phyloP scores from a whole-genome alignment of 2,888 invertebrate genomes.

The Xanthorhoe designata region DNA sequence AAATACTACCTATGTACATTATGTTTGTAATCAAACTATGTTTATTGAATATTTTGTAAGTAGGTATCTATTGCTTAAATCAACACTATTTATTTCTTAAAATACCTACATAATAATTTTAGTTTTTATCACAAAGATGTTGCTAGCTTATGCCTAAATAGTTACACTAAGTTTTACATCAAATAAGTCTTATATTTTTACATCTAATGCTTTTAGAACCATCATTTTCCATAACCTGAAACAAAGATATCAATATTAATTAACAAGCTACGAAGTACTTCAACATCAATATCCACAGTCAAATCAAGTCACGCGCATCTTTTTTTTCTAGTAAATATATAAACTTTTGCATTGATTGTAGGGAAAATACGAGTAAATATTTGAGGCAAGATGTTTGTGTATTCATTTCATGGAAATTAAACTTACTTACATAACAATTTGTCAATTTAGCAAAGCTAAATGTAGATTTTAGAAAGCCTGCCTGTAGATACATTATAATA shows the following conservation, averaged over 20 bases:
- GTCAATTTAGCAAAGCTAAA: too few species aligned
- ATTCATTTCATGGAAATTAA: not conserved
- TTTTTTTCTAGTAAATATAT: conserved; percentile 5
- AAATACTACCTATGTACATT: too few species aligned
- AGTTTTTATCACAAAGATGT: conserved; percentile 38
- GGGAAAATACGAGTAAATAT: not conserved
- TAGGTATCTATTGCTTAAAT: not conserved
- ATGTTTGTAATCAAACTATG: not conserved
- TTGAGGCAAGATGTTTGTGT: not conserved
- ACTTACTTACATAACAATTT: not conserved
- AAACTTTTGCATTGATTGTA: not conserved
- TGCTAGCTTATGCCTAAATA: conserved; percentile 24
- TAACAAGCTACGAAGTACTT: not conserved
- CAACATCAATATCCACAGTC: not conserved
- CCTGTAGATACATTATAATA: too few species aligned
- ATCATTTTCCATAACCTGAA: conserved; percentile 72
- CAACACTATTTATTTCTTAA: not conserved
- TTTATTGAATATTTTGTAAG: conserved; percentile 16
- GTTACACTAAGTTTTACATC: conserved; percentile 43
- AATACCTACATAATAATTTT: conserved; percentile 14
- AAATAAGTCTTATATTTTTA: conserved; percentile 55
- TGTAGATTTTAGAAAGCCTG: too few species aligned
- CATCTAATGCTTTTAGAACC: conserved; percentile 43
- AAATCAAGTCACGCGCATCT: conserved; percentile 6
- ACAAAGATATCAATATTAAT: conserved; percentile 48